These are phyloP conservation scores for Procambarus virginalis DNA, from an alignment of 1,140 invertebrate species.

Conservation along the genomic window DNA sequence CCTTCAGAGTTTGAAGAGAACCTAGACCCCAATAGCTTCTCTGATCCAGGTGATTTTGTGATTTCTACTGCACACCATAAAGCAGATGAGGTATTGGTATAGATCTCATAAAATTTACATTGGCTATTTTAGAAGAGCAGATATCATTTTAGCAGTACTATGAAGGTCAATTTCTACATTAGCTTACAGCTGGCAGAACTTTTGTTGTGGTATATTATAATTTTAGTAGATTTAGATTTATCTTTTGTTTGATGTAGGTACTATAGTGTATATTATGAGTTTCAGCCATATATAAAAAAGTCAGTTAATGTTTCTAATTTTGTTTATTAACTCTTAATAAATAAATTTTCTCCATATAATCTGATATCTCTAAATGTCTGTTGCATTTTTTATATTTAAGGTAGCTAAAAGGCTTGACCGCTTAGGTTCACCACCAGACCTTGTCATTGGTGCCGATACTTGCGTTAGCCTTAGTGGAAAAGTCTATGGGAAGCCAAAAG, in stretches of 20 bases:
- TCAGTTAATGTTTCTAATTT: too few relatives aligned
- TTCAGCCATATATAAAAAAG: too few relatives aligned
- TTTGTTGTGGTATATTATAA: too few relatives aligned
- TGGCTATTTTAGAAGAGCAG: too few relatives aligned
- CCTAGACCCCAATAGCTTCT: constrained; percentile 2
- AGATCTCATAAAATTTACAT: too few relatives aligned
- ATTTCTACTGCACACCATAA: constrained; percentile 25
- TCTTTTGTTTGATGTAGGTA: too few relatives aligned
- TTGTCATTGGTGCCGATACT: constrained; percentile 43
- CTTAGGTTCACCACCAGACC: background rate
- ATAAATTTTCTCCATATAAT: background rate
- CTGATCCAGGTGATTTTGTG: constrained; percentile 19
- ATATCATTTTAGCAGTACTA: too few relatives aligned
- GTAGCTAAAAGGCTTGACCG: constrained; percentile 13
- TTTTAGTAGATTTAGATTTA: too few relatives aligned
- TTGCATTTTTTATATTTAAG: background rate
- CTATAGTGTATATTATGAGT: too few relatives aligned
- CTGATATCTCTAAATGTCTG: background rate
- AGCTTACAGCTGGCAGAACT: too few relatives aligned
- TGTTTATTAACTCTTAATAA: background rate
- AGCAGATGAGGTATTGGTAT: constrained; percentile 14
- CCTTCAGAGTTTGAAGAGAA: constrained; percentile 43
- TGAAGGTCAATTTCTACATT: too few relatives aligned
- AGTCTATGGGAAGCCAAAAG: constrained; percentile 31
- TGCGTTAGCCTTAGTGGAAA: constrained; percentile 27